Evolutionary conservation across 2,888 invertebrate genomes (phyloP).

Genomic region (Escarpia spicata): DNA sequence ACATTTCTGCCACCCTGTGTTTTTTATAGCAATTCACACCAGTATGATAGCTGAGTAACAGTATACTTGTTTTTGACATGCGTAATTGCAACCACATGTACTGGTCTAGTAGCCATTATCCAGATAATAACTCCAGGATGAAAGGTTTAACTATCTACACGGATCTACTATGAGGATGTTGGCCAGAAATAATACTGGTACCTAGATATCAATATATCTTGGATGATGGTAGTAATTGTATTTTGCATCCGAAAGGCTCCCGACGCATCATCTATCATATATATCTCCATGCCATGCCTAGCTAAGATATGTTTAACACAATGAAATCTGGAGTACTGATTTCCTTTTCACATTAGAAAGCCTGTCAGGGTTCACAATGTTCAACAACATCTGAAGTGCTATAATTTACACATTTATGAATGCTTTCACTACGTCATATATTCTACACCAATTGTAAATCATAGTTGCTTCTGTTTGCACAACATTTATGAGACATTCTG

Average conservation of each 20-base stretch:
- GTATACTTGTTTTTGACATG: background rate
- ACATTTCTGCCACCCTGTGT: constrained; percentile 6
- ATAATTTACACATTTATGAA: background rate
- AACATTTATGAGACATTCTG: no score
- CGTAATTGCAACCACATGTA: background rate
- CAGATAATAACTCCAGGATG: background rate
- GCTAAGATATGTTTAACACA: background rate
- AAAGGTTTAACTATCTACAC: background rate
- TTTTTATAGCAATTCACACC: background rate
- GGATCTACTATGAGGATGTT: background rate
- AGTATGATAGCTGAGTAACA: background rate
- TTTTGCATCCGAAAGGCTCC: background rate
- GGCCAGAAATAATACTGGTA: background rate
- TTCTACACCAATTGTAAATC: background rate
- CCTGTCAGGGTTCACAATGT: background rate
- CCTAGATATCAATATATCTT: background rate
- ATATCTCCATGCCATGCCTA: background rate
- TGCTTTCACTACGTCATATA: background rate
- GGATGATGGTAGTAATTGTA: background rate
- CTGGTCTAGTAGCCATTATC: background rate
- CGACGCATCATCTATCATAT: background rate
- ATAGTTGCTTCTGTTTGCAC: background rate
- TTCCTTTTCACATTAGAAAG: background rate
- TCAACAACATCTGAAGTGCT: background rate
- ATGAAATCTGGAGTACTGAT: background rate